These are phyloP conservation scores for Butorides virescens DNA, from an alignment of 2,113 vertebrate species.

Conservation along the genomic window DNA sequence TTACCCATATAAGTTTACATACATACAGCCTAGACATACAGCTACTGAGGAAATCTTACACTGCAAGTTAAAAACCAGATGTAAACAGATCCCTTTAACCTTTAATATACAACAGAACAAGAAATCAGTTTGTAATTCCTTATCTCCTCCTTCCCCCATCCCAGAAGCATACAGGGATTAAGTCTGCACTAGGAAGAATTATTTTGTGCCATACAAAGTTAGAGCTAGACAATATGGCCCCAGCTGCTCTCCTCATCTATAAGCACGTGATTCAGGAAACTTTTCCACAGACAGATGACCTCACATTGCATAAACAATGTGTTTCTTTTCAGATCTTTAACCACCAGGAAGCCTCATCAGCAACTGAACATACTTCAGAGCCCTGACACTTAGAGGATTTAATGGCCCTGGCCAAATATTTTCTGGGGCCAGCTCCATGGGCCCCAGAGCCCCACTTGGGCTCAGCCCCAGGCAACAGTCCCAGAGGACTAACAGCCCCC, in stretches of 20 bases:
- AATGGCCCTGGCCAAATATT: background rate
- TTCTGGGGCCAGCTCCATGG: background rate
- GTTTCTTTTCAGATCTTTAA: background rate
- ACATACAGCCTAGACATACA: background rate
- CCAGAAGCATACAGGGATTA: background rate
- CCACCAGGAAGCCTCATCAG: background rate
- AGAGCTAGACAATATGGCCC: background rate
- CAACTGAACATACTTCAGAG: background rate
- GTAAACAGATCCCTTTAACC: background rate
- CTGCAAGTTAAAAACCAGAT: background rate
- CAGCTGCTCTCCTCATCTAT: background rate
- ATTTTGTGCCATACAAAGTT: background rate
- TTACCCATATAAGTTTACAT: background rate
- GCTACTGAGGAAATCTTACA: background rate
- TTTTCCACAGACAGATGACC: background rate
- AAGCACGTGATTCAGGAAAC: background rate
- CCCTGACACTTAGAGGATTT: background rate
- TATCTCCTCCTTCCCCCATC: background rate
- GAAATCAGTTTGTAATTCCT: background rate
- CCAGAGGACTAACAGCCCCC: background rate
- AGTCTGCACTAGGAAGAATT: background rate
- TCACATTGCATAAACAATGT: background rate
- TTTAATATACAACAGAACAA: background rate
- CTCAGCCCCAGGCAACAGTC: background rate
- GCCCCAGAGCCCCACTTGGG: background rate